Base-by-base conservation (phyloP, 2,797 vertebrate species). In the Buceros bicornis region DNA sequence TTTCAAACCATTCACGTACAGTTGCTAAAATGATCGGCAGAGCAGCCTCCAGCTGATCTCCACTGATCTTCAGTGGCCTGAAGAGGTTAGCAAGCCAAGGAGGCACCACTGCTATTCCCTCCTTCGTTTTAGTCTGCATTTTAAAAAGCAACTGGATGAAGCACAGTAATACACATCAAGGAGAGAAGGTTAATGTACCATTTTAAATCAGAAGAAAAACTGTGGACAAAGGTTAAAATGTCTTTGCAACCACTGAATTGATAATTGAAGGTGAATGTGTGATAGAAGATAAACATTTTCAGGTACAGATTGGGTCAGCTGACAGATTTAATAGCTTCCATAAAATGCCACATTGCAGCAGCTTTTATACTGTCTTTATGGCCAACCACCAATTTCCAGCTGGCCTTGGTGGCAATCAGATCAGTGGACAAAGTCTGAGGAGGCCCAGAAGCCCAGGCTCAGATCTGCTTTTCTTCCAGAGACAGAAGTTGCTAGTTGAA, bases 331-430 rank as follows among this genome's bases (percentile, higher is more conserved):
- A 91, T 74, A 69, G 65, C 74, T 82, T 82, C 74, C 51, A 77
- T 94, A 92, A 94, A 95, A 87, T 25, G 82, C 14, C 48, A 85
- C 61, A 53, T 71, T 92, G 87, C 71, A 92, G 35, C 71, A 92
- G 82, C 25, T 93, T 93, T 93, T 92, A 43, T 48, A 85, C 65
- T 48, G 37, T 85, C 65, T 87, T 77, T 89, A 78, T 35, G 54
- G 86, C 57, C 57, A 87, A 22, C 35, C 57, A 61, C 70, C 31
- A n/a, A 8, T 76, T 93, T 87, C 70, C 33, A 77, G 11, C 45
- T 78, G 88, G 62, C 48, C 25, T 83, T 65, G 42, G 58, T 89
- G 54, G 74, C 78, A 74, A 37, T 25, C 24, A 73, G 57, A 45
- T 20, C 70, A 37, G 31, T 12, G 50, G 48, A 72, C 74, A 58